Percentiles rank a stretch among this genome's conserved stretches.
Conservation (phyloP, 2,888 invertebrate species). For the Orthosia incerta region DNA sequence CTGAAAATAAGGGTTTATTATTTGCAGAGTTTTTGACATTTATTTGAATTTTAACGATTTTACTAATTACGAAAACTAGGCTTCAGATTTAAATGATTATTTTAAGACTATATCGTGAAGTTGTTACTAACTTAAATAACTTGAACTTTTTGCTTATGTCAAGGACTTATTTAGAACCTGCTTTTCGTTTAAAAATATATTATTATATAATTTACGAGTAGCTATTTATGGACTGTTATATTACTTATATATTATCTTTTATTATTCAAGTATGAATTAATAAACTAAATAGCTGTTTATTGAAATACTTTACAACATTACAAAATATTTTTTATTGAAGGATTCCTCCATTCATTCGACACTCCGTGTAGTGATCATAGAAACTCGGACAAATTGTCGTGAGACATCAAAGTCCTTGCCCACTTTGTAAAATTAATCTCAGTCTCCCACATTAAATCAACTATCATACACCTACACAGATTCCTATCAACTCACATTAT, state of each 20-base stretch:
- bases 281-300: neutral
- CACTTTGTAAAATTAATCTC: conserved; percentile 83
- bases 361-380: conserved; percentile 61
- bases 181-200: neutral
- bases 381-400: conserved; percentile 78
- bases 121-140: neutral
- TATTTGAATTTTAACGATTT: too few relatives aligned
- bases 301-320: neutral
- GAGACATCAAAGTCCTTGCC: conserved; percentile 81
- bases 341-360: conserved; percentile 19
- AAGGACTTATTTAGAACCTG: neutral
- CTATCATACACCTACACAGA: conserved; percentile 79
- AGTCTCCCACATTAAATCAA: conserved; percentile 76
- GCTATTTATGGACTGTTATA: too few relatives aligned
- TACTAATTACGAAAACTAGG: too few relatives aligned
- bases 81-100: neutral
- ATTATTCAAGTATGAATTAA: too few relatives aligned
- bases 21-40: neutral
- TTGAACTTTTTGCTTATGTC: neutral
- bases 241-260: too few relatives aligned
- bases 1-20: too few relatives aligned
- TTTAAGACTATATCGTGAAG: neutral
- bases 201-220: neutral
- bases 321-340: neutral
- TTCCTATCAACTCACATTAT: conserved; percentile 67